Conservation (phyloP, 2,888 invertebrate genomes). For the Lysandra coridon region DNA sequence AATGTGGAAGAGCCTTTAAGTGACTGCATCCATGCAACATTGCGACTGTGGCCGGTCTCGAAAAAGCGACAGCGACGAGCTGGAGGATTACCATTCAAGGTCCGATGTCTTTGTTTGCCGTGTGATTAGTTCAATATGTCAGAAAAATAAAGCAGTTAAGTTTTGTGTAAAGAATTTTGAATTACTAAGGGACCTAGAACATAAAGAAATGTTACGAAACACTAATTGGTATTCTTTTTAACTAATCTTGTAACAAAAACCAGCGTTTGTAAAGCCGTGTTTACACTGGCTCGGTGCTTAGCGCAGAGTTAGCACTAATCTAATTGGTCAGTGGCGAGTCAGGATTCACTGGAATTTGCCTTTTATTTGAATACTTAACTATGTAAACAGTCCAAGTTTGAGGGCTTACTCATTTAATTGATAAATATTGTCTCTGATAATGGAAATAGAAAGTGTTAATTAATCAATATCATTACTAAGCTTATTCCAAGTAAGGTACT, state of each 20-base stretch:
- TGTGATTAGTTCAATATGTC: background rate
- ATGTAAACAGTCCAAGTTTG: background rate
- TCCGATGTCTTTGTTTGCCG: no score
- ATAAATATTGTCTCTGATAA: background rate
- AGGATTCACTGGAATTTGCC: background rate
- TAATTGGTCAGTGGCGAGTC: slow-evolving; percentile 1
- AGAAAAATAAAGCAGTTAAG: background rate
- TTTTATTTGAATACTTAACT: slow-evolving; percentile 7
- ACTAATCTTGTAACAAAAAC: background rate
- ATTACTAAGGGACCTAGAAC: background rate
- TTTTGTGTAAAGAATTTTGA: no score
- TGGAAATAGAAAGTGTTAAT: background rate
- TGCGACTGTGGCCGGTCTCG: no score
- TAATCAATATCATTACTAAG: background rate
- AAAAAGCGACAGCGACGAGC: no score
- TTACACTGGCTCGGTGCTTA: background rate
- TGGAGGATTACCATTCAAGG: no score
- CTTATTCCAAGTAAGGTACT: background rate
- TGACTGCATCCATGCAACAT: no score
- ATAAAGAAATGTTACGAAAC: background rate
- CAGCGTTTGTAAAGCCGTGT: background rate
- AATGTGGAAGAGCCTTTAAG: no score
- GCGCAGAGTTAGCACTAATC: background rate
- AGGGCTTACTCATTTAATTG: background rate
- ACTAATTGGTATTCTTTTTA: background rate